Base-by-base conservation (phyloP, 2,888 invertebrate species). In the Yponomeuta cagnagella region DNA sequence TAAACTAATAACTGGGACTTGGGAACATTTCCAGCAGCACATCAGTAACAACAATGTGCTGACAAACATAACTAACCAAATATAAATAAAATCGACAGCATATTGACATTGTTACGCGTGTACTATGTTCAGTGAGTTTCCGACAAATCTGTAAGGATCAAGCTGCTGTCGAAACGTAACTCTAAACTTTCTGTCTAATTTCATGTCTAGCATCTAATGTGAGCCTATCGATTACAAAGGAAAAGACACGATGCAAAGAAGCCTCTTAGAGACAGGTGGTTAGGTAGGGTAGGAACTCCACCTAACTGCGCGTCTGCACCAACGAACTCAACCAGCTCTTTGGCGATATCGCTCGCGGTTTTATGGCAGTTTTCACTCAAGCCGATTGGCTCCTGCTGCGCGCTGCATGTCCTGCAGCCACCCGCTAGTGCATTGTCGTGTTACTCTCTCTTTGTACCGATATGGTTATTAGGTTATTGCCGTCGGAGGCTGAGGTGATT, bases 301-400 rank as follows among this genome's bases (percentile, higher is more conserved):
- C 67, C 67, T 43, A 67, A 33, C 33, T 75, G 74, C 77, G 76
- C 69, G 76, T 80, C 78, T 79, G 72, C 75, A 76, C 33, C 31
- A 52, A 69, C n/a, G 10, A 48, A 64, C 68, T 15, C 65, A 15
- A 63, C 48, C 63, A 70, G 72, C 72, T 79, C 77, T 77, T 72
- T 76, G 76, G 78, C 52, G 75, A 79, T 77, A 81, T 82, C 84
- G 80, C 74, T 75, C 76, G 83, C 88, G 76, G 83, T 88, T 89
- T 58, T 89, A 90, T 90, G 88, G 89, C 88, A 87, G 86, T 87
- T 89, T 90, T 91, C 90, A 91, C 90, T 91, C 90, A 71, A 69
- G 63, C 23, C 69, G 71, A 71, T 71, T 71, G 71, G 71, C 30
- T 48, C 68, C 71, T 63, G 70, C 70, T 70, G 66, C 10, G 70